phyloP scores from a whole-genome alignment of 2,797 vertebrate species.

The Bucorvus abyssinicus region DNA sequence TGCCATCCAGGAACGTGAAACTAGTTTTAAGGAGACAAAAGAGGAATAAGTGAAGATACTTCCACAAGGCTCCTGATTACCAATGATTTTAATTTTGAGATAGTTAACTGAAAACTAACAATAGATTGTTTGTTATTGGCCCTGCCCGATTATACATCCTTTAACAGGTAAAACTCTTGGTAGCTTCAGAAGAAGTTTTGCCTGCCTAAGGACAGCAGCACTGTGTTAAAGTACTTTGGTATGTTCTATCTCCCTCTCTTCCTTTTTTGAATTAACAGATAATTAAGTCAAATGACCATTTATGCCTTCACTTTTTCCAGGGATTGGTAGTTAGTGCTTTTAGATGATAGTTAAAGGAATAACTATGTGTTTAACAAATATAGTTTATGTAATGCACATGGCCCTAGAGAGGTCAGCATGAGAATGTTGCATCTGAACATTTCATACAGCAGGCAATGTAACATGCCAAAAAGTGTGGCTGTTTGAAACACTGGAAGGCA shows the following conservation, averaged over 20 bases:
- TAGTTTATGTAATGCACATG: constrained; percentile 50
- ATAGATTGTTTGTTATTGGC: neutral
- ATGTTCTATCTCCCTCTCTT: neutral
- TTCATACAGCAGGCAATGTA: constrained; percentile 81
- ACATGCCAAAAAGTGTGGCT: constrained; percentile 76
- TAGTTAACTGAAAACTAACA: constrained; percentile 19
- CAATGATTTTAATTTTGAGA: constrained; percentile 21
- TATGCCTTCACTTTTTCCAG: constrained; percentile 56
- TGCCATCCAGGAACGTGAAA: constrained; percentile 86
- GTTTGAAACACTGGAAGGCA: constrained; percentile 70
- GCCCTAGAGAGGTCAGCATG: constrained; percentile 57
- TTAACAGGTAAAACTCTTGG: constrained; percentile 3
- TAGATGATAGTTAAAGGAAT: constrained; percentile 20
- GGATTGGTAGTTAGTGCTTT: constrained; percentile 16
- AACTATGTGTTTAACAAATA: constrained; percentile 48
- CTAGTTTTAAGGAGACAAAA: constrained; percentile 84
- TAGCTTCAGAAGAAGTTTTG: constrained; percentile 17
- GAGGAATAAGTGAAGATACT: constrained; percentile 78
- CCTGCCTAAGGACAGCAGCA: neutral
- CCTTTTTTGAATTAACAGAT: neutral
- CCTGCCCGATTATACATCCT: neutral
- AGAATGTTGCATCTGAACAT: constrained; percentile 68
- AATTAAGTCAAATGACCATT: neutral
- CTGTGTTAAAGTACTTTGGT: neutral
- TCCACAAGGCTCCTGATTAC: constrained; percentile 53